phyloP scores from a whole-genome alignment of 2,888 invertebrate species.

The Philaethria dido region DNA sequence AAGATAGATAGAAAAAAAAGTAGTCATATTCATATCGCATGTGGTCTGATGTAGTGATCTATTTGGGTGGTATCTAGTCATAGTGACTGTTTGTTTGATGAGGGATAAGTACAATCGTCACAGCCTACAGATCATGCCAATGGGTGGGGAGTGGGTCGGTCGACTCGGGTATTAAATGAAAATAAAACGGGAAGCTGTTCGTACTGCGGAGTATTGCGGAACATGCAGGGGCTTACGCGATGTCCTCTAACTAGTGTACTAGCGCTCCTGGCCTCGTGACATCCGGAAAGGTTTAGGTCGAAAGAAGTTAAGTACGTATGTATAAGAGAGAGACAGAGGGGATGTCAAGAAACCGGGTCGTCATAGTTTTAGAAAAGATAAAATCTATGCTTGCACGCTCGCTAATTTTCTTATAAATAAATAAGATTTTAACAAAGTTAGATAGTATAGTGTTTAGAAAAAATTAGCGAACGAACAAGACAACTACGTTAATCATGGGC shows the following conservation, averaged over 20 bases:
- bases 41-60: constrained; percentile 66
- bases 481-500: constrained; percentile 76
- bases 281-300: constrained; percentile 47
- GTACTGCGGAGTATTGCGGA: constrained; percentile 64
- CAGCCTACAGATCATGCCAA: constrained; percentile 81
- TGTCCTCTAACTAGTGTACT: constrained; percentile 59
- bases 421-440: neutral
- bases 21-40: constrained; percentile 80
- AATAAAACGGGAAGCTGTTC: constrained; percentile 64
- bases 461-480: constrained; percentile 75
- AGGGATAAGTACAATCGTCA: constrained; percentile 81
- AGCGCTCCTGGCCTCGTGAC: constrained; percentile 69
- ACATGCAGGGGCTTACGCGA: constrained; percentile 70
- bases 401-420: constrained; percentile 56
- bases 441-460: constrained; percentile 1
- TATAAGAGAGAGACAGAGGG: constrained; percentile 33
- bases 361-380: constrained; percentile 64
- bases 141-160: constrained; percentile 67
- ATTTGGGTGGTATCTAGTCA: constrained; percentile 64
- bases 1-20: constrained; percentile 77
- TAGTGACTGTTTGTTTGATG: constrained; percentile 80
- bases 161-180: constrained; percentile 61
- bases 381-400: constrained; percentile 72
- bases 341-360: constrained; percentile 75
- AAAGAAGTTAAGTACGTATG: constrained; percentile 42